Evolutionary conservation across 1,140 invertebrate species (phyloP).

Genomic region (Ericerus pela): DNA sequence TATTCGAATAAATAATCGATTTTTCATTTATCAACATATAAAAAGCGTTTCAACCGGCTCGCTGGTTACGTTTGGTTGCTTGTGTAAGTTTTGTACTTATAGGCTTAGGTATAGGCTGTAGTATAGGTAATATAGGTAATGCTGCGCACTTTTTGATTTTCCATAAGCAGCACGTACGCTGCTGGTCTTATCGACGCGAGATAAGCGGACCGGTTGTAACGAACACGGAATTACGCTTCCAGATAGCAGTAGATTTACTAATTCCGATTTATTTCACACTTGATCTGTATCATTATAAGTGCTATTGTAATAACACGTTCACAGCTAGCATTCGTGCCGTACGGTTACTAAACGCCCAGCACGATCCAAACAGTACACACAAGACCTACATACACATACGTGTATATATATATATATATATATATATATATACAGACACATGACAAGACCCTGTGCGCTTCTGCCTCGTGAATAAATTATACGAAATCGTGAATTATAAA

Average conservation of each 20-base stretch:
- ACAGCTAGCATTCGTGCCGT: constrained; percentile 6
- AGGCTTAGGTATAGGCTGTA: too few relatives aligned
- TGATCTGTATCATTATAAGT: constrained; percentile 11
- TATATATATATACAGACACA: too few relatives aligned
- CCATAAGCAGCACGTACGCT: too few relatives aligned
- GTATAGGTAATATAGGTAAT: too few relatives aligned
- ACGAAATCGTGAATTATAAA: constrained; percentile 9
- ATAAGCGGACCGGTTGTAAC: background rate
- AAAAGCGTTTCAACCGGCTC: too few relatives aligned
- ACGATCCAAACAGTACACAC: background rate
- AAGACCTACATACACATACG: constrained; percentile 5
- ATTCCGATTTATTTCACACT: constrained; percentile 10
- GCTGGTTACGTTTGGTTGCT: too few relatives aligned
- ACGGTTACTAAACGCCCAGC: constrained; percentile 8
- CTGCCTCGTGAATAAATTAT: constrained; percentile 6
- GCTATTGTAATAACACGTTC: constrained; percentile 12
- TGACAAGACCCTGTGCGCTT: background rate
- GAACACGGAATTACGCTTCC: constrained; percentile 2
- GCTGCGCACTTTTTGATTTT: too few relatives aligned
- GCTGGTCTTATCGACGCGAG: background rate
- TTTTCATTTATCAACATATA: too few relatives aligned
- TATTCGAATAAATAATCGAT: too few relatives aligned
- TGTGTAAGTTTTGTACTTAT: too few relatives aligned
- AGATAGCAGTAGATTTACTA: background rate
- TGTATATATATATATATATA: too few relatives aligned